phyloP scores from a whole-genome alignment of 2,113 vertebrate species.

The Naja naja region DNA sequence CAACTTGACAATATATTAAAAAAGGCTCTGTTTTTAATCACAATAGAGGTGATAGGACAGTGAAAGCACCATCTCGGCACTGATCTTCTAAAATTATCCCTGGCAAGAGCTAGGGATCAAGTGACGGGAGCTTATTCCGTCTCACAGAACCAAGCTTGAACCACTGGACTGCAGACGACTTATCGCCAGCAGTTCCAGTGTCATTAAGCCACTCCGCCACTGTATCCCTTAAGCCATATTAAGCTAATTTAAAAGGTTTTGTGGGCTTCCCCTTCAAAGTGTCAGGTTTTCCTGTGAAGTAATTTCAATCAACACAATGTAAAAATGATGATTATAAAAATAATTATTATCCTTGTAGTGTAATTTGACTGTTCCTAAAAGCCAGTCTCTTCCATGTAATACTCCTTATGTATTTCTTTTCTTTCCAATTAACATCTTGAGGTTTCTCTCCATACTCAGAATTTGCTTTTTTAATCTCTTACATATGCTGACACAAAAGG shows the following conservation, averaged over 20 bases:
- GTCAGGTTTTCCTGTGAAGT: background rate
- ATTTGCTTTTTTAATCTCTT: background rate
- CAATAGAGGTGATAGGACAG: no score
- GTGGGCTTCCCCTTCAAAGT: background rate
- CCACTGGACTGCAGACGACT: background rate
- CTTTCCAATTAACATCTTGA: background rate
- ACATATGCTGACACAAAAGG: constrained; percentile 17
- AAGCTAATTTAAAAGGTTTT: background rate
- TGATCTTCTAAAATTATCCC: no score
- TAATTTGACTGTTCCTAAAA: background rate
- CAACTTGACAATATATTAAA: no score
- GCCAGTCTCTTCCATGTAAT: background rate
- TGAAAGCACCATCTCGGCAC: no score
- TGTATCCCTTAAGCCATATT: background rate
- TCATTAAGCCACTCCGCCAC: background rate
- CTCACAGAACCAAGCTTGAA: background rate
- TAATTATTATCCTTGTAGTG: background rate
- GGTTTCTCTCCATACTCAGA: background rate
- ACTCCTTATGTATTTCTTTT: background rate
- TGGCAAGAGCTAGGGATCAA: background rate
- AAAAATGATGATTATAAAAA: background rate
- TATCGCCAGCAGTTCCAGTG: background rate
- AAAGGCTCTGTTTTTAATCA: no score
- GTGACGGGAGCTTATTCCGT: background rate
- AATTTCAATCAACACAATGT: background rate